phyloP scores from a whole-genome alignment of 2,113 vertebrate species.

The Tricholaema leucomelas region DNA sequence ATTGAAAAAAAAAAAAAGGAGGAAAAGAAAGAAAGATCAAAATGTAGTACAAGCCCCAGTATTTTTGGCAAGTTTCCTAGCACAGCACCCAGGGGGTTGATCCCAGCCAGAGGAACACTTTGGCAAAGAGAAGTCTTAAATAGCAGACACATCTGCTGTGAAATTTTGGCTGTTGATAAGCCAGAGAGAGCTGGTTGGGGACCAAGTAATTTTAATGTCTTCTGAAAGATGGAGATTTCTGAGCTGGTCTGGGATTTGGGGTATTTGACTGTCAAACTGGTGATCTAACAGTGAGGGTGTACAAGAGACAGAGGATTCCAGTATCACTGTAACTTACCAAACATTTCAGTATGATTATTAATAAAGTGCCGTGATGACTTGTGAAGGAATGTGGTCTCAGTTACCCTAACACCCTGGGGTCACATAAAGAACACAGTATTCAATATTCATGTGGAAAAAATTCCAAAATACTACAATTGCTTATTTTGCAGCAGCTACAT shows the following conservation, averaged over 20 bases:
- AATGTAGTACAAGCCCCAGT: background rate
- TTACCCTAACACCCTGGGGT: slow-evolving; percentile 13
- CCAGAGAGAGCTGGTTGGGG: background rate
- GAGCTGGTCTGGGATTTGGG: background rate
- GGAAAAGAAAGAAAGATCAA: background rate
- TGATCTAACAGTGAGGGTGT: background rate
- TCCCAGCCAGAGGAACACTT: slow-evolving; percentile 40
- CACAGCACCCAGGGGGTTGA: background rate
- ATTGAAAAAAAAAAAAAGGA: background rate
- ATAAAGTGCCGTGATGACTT: background rate
- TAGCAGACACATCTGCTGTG: slow-evolving; percentile 40
- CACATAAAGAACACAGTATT: background rate
- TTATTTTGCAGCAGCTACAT: slow-evolving; percentile 17
- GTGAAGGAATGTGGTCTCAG: slow-evolving; percentile 36
- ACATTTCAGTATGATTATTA: background rate
- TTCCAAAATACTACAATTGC: background rate
- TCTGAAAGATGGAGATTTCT: slow-evolving; percentile 11
- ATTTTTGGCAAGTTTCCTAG: background rate
- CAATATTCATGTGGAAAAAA: background rate
- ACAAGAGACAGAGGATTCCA: background rate
- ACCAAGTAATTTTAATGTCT: slow-evolving; percentile 22
- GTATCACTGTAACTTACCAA: background rate
- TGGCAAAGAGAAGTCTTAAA: slow-evolving; percentile 40
- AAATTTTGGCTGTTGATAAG: slow-evolving; percentile 53
- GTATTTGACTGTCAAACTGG: slow-evolving; percentile 14